phyloP scores from a whole-genome alignment of 2,888 invertebrate genomes.

The Cryptus armator region DNA sequence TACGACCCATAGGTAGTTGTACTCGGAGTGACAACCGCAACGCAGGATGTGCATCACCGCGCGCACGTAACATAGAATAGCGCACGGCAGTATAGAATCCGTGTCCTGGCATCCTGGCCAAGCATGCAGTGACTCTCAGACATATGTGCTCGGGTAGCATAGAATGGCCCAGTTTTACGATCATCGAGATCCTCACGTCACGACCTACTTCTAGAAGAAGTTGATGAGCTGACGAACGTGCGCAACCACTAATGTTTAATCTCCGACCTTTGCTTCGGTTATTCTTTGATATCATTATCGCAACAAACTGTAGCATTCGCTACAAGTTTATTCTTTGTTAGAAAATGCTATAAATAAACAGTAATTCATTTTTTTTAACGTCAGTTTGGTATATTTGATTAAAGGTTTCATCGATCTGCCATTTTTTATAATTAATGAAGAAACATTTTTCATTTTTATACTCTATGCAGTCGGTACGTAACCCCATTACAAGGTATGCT shows the following conservation, averaged over 20 bases:
- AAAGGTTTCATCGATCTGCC: background rate
- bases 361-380: background rate
- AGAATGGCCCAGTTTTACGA: slow-evolving; percentile 70
- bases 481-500: slow-evolving; percentile 23
- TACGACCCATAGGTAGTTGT: slow-evolving; percentile 26
- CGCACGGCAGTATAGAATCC: background rate
- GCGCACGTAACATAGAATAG: background rate
- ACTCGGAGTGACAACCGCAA: slow-evolving; percentile 51
- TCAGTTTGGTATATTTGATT: background rate
- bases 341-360: slow-evolving; percentile 12
- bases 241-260: slow-evolving; percentile 52
- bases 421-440: background rate
- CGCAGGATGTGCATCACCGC: slow-evolving; percentile 49
- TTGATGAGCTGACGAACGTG: slow-evolving; percentile 56
- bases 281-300: slow-evolving; percentile 10
- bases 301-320: background rate
- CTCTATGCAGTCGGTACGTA: background rate
- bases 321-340: background rate
- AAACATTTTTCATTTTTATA: background rate
- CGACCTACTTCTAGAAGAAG: slow-evolving; percentile 68
- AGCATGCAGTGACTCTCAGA: slow-evolving; percentile 51
- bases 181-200: slow-evolving; percentile 68
- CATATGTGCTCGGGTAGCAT: slow-evolving; percentile 15
- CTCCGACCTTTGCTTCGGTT: background rate
- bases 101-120: slow-evolving; percentile 35